Evolutionary conservation across 2,888 invertebrate genomes (phyloP).

Genomic region (Drosophila formosana): DNA sequence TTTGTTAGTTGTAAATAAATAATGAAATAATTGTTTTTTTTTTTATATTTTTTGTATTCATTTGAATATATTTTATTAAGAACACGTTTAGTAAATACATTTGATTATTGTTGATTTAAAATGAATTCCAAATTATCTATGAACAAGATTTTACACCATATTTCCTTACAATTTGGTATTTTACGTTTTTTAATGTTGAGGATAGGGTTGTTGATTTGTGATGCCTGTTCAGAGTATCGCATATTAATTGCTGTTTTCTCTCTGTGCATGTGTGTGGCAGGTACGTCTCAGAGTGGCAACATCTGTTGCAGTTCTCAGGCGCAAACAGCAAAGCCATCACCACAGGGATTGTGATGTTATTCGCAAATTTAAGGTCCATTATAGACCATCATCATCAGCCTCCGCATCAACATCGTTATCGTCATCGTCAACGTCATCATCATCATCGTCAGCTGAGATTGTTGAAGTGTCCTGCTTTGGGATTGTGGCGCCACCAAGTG

Average conservation of each 20-base stretch:
- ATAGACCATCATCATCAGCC: conserved; percentile 1
- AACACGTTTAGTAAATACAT: too few relatives aligned
- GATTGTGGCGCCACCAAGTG: conserved; percentile 78
- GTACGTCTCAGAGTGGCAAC: conserved; percentile 31
- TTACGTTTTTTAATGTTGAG: too few relatives aligned
- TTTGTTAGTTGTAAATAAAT: too few relatives aligned
- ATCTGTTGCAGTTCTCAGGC: conserved; percentile 59
- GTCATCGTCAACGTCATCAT: neutral
- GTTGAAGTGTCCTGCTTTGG: neutral
- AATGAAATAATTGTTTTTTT: too few relatives aligned
- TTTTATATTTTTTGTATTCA: too few relatives aligned
- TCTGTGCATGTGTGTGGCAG: conserved; percentile 20
- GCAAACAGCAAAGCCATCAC: conserved; percentile 9
- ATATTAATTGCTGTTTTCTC: neutral
- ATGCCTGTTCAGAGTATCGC: neutral
- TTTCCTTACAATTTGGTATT: too few relatives aligned
- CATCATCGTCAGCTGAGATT: neutral
- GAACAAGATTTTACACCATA: too few relatives aligned
- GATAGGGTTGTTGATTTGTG: too few relatives aligned
- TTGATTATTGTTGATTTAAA: too few relatives aligned
- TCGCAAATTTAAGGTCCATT: conserved; percentile 23
- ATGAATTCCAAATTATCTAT: too few relatives aligned
- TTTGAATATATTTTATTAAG: too few relatives aligned
- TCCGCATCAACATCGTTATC: neutral
- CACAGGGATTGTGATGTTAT: conserved; percentile 12